Evolutionary conservation across 2,888 invertebrate genomes (phyloP).

Genomic region (Neoascia interrupta): DNA sequence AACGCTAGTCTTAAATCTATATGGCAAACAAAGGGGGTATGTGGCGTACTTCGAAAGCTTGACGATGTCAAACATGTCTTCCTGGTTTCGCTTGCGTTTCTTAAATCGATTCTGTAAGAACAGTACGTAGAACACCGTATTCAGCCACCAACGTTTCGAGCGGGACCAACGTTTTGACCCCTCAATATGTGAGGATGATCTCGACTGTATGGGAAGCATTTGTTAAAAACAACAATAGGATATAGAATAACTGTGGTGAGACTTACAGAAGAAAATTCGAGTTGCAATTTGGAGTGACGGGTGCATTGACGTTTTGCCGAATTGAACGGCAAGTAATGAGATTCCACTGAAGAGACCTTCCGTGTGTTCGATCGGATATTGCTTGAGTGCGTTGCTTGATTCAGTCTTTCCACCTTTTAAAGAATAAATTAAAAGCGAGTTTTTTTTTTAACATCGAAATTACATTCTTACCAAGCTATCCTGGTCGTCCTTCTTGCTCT

Average conservation of each 20-base stretch:
- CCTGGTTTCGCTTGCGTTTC: background rate
- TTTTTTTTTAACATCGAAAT: background rate
- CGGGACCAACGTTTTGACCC: too few species aligned
- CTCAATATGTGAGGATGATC: too few species aligned
- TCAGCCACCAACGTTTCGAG: conserved; percentile 70
- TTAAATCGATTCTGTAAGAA: conserved; percentile 20
- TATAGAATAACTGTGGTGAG: conserved; percentile 8
- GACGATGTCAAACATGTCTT: background rate
- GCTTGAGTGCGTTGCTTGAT: conserved; percentile 76
- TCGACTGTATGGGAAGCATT: too few species aligned
- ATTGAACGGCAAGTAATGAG: conserved; percentile 23
- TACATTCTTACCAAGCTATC: conserved; percentile 63
- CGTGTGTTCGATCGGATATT: conserved; percentile 74
- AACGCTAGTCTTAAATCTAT: conserved; percentile 9
- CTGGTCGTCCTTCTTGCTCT: conserved; percentile 60
- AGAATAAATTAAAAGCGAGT: background rate
- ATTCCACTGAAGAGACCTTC: conserved; percentile 37
- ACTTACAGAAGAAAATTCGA: conserved; percentile 3
- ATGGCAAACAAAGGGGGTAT: conserved; percentile 42
- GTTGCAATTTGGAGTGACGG: conserved; percentile 28
- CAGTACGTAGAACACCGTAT: conserved; percentile 64
- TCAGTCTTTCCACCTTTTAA: conserved; percentile 72
- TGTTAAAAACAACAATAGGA: background rate
- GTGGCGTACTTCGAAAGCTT: conserved; percentile 38
- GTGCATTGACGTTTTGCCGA: conserved; percentile 38